Conservation (phyloP, 2,797 vertebrate species). For the Megaceryle alcyon region DNA sequence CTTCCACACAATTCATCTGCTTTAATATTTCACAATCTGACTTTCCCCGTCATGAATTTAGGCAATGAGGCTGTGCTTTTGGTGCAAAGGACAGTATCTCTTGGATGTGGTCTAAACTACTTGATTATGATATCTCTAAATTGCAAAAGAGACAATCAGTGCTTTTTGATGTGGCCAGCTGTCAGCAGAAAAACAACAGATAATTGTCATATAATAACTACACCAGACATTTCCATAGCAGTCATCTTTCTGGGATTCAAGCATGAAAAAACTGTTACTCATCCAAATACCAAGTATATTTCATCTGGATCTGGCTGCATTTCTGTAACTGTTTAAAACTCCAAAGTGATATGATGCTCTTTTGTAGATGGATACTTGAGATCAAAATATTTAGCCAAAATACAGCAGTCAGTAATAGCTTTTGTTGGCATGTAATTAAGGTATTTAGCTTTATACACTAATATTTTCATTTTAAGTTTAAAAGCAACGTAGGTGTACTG, state of each 20-base stretch:
- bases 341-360: neutral
- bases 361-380: neutral
- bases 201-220: slow-evolving; percentile 45
- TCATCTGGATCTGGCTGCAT: neutral
- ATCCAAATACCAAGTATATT: neutral
- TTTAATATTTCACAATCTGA: neutral
- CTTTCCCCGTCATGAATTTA: neutral
- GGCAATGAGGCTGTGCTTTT: neutral
- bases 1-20: neutral
- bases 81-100: neutral
- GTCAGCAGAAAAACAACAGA: slow-evolving; percentile 50
- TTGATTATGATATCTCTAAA: slow-evolving; percentile 9
- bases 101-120: neutral
- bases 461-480: slow-evolving; percentile 12
- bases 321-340: slow-evolving; percentile 22
- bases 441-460: neutral
- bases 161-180: slow-evolving; percentile 45
- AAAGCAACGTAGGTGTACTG: neutral
- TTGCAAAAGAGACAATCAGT: slow-evolving; percentile 8
- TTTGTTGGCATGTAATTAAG: neutral
- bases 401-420: neutral
- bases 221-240: slow-evolving; percentile 32
- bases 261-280: slow-evolving; percentile 17
- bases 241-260: slow-evolving; percentile 39
- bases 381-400: slow-evolving; percentile 11